Evolutionary conservation across 2,797 vertebrate species (phyloP).

Genomic region (Oreochromis grahami): DNA sequence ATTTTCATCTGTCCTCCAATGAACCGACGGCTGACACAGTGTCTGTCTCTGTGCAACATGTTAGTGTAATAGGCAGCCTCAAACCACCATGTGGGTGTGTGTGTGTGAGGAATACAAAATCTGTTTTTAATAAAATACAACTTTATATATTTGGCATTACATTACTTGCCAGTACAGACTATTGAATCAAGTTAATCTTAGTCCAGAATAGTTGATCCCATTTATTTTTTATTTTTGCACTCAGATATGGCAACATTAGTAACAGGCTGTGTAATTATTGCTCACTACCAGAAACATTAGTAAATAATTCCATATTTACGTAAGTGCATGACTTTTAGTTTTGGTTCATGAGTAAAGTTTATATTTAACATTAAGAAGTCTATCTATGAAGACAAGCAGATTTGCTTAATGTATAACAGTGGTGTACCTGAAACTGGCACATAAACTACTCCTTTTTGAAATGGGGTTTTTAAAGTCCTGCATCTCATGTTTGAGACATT

Average conservation of each 20-base stretch:
- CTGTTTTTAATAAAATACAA: background rate
- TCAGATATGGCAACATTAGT: background rate
- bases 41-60: conserved; percentile 25
- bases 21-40: conserved; percentile 53
- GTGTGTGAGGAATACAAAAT: background rate
- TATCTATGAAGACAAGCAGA: background rate
- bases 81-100: background rate
- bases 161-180: background rate
- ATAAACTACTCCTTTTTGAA: background rate
- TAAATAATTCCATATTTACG: background rate
- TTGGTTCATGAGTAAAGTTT: too few relatives aligned
- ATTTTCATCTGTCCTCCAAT: conserved; percentile 58
- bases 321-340: background rate
- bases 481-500: background rate
- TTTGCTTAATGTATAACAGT: background rate
- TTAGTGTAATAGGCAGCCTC: background rate
- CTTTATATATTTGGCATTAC: background rate
- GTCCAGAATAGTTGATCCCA: background rate
- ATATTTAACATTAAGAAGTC: background rate
- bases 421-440: background rate
- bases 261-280: background rate
- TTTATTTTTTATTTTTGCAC: background rate
- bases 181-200: background rate
- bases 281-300: background rate
- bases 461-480: background rate